Conservation (phyloP, 2,797 vertebrate species). For the Microcaecilia unicolor region DNA sequence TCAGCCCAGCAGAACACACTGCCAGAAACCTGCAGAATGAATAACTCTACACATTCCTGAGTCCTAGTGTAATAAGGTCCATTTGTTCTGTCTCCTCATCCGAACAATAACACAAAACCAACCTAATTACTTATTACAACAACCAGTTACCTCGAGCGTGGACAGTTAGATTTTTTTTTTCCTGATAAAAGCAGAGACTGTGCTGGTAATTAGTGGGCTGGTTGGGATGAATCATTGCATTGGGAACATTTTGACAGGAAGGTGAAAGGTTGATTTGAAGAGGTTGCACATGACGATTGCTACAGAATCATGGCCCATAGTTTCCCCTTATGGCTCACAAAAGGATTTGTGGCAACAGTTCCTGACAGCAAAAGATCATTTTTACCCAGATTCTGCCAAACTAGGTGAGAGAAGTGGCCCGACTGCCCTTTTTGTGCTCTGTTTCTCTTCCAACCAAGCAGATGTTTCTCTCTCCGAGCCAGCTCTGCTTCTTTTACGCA, state of each 20-base stretch:
- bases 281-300: not conserved
- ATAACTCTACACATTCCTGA: no score
- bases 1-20: not conserved
- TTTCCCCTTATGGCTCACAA: not conserved
- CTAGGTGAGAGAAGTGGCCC: slow-evolving; percentile 2
- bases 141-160: not conserved
- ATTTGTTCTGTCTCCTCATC: no score
- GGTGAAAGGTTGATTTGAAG: not conserved
- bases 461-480: not conserved
- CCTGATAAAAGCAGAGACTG: not conserved
- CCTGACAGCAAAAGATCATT: not conserved
- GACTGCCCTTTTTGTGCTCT: not conserved
- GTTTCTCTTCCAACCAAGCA: not conserved
- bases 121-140: not conserved
- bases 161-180: not conserved
- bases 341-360: not conserved
- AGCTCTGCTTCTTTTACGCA: no score
- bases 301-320: not conserved
- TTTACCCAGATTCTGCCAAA: slow-evolving; percentile 3
- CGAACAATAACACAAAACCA: no score
- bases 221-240: not conserved
- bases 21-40: not conserved
- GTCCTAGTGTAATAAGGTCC: no score
- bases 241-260: not conserved
- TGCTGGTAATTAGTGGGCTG: not conserved